Percentiles rank a stretch among this genome's conserved stretches.
These are phyloP conservation scores for Taphrorychus bicolor DNA, from an alignment of 2,888 invertebrate species.

Conservation along the genomic window DNA sequence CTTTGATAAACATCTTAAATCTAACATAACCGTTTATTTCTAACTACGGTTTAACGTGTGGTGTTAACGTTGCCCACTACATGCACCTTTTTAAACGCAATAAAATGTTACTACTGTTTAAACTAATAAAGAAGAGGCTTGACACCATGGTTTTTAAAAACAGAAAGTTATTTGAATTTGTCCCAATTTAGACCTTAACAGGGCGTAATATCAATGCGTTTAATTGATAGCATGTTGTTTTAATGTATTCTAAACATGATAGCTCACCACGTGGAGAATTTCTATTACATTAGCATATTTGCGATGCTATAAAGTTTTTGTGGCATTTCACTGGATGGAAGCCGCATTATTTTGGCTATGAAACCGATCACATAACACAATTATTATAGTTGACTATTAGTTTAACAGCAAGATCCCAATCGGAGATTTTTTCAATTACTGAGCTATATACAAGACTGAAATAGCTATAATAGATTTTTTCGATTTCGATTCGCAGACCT, in stretches of 20 bases:
- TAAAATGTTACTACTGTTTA: no score
- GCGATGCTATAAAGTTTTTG: constrained; percentile 36
- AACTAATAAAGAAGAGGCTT: no score
- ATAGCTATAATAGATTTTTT: no score
- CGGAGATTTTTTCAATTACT: no score
- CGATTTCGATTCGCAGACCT: constrained; percentile 38
- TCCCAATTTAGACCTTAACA: not conserved
- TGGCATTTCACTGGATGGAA: constrained; percentile 27
- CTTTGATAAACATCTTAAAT: not conserved
- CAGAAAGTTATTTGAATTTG: no score
- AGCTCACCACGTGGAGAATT: constrained; percentile 38
- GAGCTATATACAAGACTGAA: no score
- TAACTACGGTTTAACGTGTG: not conserved
- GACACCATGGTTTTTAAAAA: no score
- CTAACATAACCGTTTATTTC: not conserved
- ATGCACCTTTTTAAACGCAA: no score
- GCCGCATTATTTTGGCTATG: constrained; percentile 36
- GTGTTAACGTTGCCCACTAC: no score
- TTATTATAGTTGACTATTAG: no score
- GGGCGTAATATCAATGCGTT: not conserved
- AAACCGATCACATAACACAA: no score
- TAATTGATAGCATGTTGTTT: constrained; percentile 6
- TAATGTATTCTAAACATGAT: constrained; percentile 36
- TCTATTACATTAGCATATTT: constrained; percentile 40
- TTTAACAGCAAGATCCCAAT: no score